Evolutionary conservation across 2,113 vertebrate genomes (phyloP), one percentile per base, ranked within the genome.

Genomic region (Phaethon lepturus): DNA sequence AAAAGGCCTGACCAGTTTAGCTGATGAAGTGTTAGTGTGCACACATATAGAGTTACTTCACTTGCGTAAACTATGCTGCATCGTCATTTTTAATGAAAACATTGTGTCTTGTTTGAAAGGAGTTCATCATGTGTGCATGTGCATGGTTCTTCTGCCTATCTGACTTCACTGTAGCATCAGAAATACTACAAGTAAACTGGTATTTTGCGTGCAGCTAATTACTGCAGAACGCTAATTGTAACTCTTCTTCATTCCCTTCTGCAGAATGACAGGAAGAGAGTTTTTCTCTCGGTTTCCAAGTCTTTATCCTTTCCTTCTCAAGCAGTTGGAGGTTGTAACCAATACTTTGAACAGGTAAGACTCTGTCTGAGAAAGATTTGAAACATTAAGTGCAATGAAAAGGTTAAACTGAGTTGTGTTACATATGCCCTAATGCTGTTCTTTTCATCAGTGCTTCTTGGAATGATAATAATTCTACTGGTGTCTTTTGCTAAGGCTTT

Each of bases 241-340:
- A 67, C 35, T 87, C 15, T 55, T 83, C 16, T 69, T 66, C 7
- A 13, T 95, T 73, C 47, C 13, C 44, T 85, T 97, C 91, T 85
- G 50, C 95, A 99, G 99, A 97, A 99, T 99, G 99, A 99, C 99
- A 0, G 99, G 99, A 67, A 98, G 99, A 13, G 99, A 99, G 96
- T 99, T 99, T 86, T 99, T 99, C 97, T 99, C 99, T 75, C 98
- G 99, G 18, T 99, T 99, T 91, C 99, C 99, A 3, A 98, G 99
- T 40, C 99, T 99, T 80, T 99, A 99, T 93, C 98, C 99, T 20
- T 99, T 99, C 92, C 98, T 99, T 35, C 99, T 99, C 84, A 98
- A 97, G 87, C 99, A 99, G 66, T 96, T 99, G 94, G 98, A 99
- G 96, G 93, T 98, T 88, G 99, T 99, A 78, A 98, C 99, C 56